Base-by-base conservation (phyloP, 1,140 invertebrate species). In the Oedothorax gibbosus region DNA sequence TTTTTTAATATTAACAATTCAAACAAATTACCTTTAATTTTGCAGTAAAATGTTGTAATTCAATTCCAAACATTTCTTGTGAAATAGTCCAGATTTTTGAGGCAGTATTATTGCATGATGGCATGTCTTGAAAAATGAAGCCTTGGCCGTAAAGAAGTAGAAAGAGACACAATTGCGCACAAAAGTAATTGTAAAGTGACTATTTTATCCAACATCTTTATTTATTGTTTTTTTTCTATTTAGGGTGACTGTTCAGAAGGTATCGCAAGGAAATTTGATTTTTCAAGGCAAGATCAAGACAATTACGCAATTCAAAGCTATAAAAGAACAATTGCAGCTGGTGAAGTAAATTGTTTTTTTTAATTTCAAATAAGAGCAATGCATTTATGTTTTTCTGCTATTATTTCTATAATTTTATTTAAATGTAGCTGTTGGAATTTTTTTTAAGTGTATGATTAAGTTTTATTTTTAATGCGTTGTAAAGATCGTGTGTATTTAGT, bases 221-320 rank as follows among this genome's bases (percentile, higher is more conserved):
- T 35, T 35, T 35, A 35, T 35, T 35, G 35, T 35, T 35, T 35
- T 35, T 35, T 35, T 21, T 35, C 77, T n/a, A 53, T 84, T 21
- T 85, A 91, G 91, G 99, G 98, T 14, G 96, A 96, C 88, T 99
- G 98, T 93, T 98, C 96, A 35, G 99, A 99, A 91, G 98, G 98
- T 89, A 99, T 97, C 6, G 97, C 98, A 0, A 97, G 97, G 89
- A 98, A 98, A 90, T 90, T 96, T 68, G 91, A 92, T 68, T 97
- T 99, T 50, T 92, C 93, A 5, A 93, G 98, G 76, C 91, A 95
- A 89, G 92, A 98, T 81, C 98, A 99, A 91, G 99, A 99, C 91
- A 94, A 97, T 18, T 99, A 94, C 92, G 98, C 97, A 8, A 94
- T 99, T 51, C 92, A 91, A 54, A 99, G 97, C 90, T 99, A 99